A percentile compares a stretch with the other conserved stretches of the same genome.
Conservation (phyloP, 2,888 invertebrate species). For the Drosophila mettleri region DNA sequence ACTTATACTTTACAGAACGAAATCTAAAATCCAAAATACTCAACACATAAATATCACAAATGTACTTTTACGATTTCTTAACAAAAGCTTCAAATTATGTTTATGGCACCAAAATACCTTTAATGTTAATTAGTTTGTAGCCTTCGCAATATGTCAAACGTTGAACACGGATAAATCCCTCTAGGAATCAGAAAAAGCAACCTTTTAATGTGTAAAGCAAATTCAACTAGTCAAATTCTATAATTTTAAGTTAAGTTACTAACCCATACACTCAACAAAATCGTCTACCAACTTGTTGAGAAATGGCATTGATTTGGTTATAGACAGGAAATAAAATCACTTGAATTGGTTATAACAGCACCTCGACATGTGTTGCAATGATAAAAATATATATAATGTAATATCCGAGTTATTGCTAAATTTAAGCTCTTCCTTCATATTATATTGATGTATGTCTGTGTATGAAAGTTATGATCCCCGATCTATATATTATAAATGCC, state of each 20-base stretch:
- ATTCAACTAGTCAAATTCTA: conserved; percentile 84
- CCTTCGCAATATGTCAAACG: conserved; percentile 50
- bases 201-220: conserved; percentile 78
- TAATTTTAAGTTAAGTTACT: conserved; percentile 78
- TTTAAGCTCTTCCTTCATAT: conserved; percentile 57
- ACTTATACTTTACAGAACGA: conserved; percentile 58
- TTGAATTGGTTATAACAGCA: conserved; percentile 33
- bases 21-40: conserved; percentile 81
- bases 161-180: conserved; percentile 45
- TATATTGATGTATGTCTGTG: conserved; percentile 50
- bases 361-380: conserved; percentile 20
- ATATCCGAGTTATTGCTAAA: conserved; percentile 66
- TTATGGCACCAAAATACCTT: conserved; percentile 53
- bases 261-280: conserved; percentile 76
- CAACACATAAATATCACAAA: conserved; percentile 83
- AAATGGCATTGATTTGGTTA: conserved; percentile 35
- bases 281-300: conserved; percentile 42
- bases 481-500: conserved; percentile 56
- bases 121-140: conserved; percentile 81
- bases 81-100: conserved; percentile 56
- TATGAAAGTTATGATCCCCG: conserved; percentile 52
- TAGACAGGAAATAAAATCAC: conserved; percentile 22
- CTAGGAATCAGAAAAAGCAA: conserved; percentile 40
- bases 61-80: conserved; percentile 55
- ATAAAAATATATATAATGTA: conserved; percentile 35